Percentiles rank a stretch among this genome's conserved stretches.
Evolutionary conservation across 2,888 invertebrate species (phyloP).

Genomic region (Ceramica pisi): DNA sequence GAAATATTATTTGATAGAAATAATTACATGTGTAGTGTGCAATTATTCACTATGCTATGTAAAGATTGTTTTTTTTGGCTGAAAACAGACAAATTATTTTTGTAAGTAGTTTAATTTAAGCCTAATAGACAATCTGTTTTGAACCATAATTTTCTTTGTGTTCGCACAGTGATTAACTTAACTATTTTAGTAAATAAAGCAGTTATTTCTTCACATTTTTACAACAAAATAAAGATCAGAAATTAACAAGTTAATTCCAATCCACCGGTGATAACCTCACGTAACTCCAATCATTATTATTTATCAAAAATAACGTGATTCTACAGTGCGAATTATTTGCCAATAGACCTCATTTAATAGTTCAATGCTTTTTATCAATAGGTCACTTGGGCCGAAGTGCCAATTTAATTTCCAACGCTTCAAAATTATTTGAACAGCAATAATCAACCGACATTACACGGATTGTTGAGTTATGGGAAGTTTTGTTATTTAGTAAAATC

Average conservation of each 20-base stretch:
- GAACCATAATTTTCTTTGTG: too few relatives aligned
- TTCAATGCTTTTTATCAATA: slow-evolving; percentile 51
- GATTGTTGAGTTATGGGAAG: neutral
- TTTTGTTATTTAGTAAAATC: too few relatives aligned
- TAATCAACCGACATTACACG: neutral
- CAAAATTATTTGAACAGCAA: neutral
- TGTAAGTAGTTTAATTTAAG: neutral
- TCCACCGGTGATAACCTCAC: neutral
- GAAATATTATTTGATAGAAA: neutral
- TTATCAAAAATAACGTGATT: neutral
- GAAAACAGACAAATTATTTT: neutral
- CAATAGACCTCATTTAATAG: slow-evolving; percentile 44
- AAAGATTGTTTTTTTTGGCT: neutral
- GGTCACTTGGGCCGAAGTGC: slow-evolving; percentile 34
- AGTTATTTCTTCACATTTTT: too few relatives aligned
- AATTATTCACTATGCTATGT: too few relatives aligned
- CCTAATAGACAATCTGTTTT: too few relatives aligned
- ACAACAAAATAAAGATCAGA: neutral
- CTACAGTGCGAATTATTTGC: neutral
- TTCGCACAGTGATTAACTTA: too few relatives aligned
- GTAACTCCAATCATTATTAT: neutral
- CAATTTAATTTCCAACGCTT: slow-evolving; percentile 43
- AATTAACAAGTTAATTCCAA: neutral
- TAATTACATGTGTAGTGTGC: too few relatives aligned
- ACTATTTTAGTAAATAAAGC: neutral